Conservation (phyloP, 2,797 vertebrate genomes). For the Vespertilio murinus region DNA sequence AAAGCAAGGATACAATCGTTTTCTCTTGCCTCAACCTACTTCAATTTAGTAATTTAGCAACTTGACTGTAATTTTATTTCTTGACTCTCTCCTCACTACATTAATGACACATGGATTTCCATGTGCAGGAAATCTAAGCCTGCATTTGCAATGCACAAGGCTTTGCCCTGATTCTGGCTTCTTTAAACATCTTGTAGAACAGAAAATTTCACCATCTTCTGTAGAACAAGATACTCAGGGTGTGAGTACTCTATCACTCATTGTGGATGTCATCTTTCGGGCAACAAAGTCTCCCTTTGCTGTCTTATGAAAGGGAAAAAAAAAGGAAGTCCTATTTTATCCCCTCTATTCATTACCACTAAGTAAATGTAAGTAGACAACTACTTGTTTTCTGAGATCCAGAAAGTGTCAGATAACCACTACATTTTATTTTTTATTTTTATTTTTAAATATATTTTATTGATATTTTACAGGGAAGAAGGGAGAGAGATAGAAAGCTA, state of each 20-base stretch:
- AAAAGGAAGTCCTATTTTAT: not conserved
- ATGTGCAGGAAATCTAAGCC: not conserved
- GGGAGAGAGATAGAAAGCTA: too few relatives aligned
- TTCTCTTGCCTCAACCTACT: not conserved
- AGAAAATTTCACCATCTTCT: not conserved
- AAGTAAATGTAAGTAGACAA: conserved; percentile 7
- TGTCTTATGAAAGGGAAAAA: not conserved
- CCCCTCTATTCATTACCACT: not conserved
- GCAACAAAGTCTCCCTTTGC: not conserved
- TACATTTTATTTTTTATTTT: too few relatives aligned
- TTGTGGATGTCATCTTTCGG: not conserved
- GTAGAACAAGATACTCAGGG: not conserved
- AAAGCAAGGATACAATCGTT: not conserved
- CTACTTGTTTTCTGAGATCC: not conserved
- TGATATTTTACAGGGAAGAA: too few relatives aligned
- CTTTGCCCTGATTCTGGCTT: not conserved
- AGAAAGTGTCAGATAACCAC: conserved; percentile 8
- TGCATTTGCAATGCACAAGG: not conserved
- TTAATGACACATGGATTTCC: not conserved
- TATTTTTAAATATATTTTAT: too few relatives aligned
- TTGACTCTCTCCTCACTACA: not conserved
- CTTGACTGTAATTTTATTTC: not conserved
- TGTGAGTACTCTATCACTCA: not conserved
- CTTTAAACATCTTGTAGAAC: not conserved
- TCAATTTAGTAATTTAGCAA: not conserved